Evolutionary conservation across 2,888 invertebrate genomes (phyloP), one percentile per base, ranked within the genome.

Genomic region (Acleris laterana): DNA sequence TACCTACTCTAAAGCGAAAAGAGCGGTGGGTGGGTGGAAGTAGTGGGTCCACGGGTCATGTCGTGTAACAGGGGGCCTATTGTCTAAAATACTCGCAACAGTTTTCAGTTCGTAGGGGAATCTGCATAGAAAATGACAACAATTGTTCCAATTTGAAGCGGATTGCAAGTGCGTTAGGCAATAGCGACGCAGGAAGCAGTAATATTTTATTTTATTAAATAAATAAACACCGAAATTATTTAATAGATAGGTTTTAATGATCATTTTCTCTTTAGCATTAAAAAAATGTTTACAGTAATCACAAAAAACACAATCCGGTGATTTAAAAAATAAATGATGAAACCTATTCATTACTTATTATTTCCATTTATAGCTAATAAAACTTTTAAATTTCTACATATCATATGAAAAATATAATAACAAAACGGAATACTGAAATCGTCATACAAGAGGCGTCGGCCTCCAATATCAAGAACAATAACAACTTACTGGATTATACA

Each of bases 171-270:
- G n/a, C n/a, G n/a, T n/a, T n/a, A n/a, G n/a, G n/a, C n/a, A n/a
- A n/a, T n/a, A n/a, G n/a, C n/a, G n/a, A n/a, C n/a, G n/a, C n/a
- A n/a, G n/a, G 20, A 20, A 20, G 20, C 20, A 20, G 20, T 20
- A 20, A n/a, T n/a, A n/a, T n/a, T n/a, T 2, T 20, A 20, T 20
- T 20, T 25, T 25, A 5, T 7, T 25, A 25, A 25, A 25, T 75
- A 82, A 79, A 79, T 78, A 84, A 81, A 75, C 68, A 53, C 69
- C 19, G 9, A 59, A 67, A 70, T 68, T 74, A 72, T 84, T 87
- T 87, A 89, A 87, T 90, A 89, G 88, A 85, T 90, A 89, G 86
- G 87, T 89, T 90, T 90, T 91, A 90, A 92, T 92, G 86, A 90
- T 90, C 88, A 88, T 90, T 88, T 86, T 79, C 82, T 87, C 85